Evolutionary conservation across 2,888 invertebrate genomes (phyloP), one percentile per base, ranked within the genome.

Genomic region (Glomeris marginata): DNA sequence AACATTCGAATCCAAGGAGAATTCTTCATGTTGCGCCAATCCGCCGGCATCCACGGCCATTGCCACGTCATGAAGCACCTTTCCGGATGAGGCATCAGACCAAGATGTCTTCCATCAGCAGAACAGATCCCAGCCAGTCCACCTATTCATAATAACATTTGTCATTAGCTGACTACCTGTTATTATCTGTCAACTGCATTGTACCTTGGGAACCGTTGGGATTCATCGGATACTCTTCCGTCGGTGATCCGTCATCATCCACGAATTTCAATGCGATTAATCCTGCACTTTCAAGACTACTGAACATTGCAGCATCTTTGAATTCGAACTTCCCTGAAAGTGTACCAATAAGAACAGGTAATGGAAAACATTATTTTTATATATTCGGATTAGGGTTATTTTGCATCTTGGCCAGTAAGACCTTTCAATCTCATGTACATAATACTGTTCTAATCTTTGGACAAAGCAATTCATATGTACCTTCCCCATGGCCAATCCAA

Each of bases 11-110:
- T 59, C 73, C 73, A 73, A 1, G 73, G 73, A 2, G 72, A 67
- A 65, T 64, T 61, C 49, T 59, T 58, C 21, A 41, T 37, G 28
- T 41, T 53, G 41, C 55, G 45, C 56, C 56, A 57, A n/a, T 46
- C 37, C 35, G 57, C 64, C 6, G 77, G 77, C 57, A 71, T 67
- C 63, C 80, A 78, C 1, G 91, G 81, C 79, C 91, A 88, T 68
- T 95, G 94, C 83, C 88, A 92, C 58, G 80, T 77, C 58, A 84
- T 74, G 53, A 84, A 78, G 63, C 87, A 88, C 54, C 95, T 77
- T 70, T 98, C 97, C 0, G 97, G 95, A 72, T 98, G 97, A 2
- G 97, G 97, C 97, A 98, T 98, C 77, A 97, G 77, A 1, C 94
- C 97, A 58, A 95, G 73, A 69, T 97, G 95, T 3, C 95, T 78